These are phyloP conservation scores for Cosmia trapezina DNA, from an alignment of 2,888 invertebrate species.

Conservation along the genomic window DNA sequence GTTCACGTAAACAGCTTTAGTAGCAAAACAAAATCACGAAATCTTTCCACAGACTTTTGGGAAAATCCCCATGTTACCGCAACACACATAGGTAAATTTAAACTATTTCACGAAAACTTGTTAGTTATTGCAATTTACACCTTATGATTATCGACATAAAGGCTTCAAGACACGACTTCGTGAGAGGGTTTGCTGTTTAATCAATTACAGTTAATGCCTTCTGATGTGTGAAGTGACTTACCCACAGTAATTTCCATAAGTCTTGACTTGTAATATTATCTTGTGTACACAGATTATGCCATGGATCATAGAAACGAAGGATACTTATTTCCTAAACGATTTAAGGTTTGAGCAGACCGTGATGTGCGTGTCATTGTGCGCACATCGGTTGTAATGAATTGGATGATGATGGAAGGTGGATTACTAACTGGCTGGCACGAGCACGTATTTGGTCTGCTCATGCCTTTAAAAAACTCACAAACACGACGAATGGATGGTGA, in stretches of 20 bases:
- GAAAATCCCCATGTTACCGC: background rate
- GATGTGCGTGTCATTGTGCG: background rate
- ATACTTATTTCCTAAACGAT: background rate
- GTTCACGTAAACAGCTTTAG: background rate
- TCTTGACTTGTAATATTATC: slow-evolving; percentile 30
- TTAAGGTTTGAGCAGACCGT: background rate
- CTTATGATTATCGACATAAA: no score
- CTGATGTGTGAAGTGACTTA: slow-evolving; percentile 17
- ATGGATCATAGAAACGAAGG: slow-evolving; percentile 12
- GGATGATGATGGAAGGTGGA: no score
- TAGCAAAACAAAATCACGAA: background rate
- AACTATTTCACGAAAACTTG: no score
- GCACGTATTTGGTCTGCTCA: background rate
- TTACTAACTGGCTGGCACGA: no score
- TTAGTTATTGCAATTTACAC: no score
- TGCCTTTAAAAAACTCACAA: background rate
- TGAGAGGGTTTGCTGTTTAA: background rate
- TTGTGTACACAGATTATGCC: slow-evolving; percentile 17
- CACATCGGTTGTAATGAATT: no score
- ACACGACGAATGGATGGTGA: background rate
- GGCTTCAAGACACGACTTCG: no score
- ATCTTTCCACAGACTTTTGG: background rate
- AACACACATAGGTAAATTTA: background rate
- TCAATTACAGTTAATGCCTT: slow-evolving; percentile 26
- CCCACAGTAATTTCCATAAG: slow-evolving; percentile 23